Evolutionary conservation across 1,140 invertebrate genomes (phyloP).

Genomic region (Drosophila sturtevanti): DNA sequence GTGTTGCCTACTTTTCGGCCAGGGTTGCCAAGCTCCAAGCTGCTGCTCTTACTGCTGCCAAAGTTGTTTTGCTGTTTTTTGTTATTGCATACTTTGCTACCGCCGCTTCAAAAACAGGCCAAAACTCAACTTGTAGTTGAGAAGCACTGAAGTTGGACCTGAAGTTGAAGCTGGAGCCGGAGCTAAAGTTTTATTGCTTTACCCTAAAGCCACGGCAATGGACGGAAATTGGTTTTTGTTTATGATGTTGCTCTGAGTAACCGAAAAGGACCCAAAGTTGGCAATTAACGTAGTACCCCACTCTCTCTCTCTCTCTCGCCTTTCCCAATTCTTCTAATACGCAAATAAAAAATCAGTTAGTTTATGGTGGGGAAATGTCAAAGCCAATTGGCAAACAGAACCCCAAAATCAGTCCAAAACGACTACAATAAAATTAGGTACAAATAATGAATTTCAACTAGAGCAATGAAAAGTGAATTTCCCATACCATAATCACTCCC

Average conservation of each 20-base stretch:
- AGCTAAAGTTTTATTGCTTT: conserved; percentile 59
- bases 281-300: background rate
- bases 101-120: conserved; percentile 30
- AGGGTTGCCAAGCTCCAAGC: conserved; percentile 19
- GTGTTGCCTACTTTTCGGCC: conserved; percentile 30
- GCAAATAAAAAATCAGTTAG: background rate
- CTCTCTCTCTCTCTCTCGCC: background rate
- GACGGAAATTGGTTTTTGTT: conserved; percentile 44
- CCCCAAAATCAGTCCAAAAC: background rate
- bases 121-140: conserved; percentile 49
- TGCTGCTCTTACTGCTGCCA: conserved; percentile 10
- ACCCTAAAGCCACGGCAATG: conserved; percentile 15
- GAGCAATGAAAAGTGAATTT: no score
- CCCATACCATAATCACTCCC: no score
- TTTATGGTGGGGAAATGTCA: background rate
- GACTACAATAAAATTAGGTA: background rate
- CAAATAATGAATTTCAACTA: no score
- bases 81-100: conserved; percentile 66
- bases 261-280: background rate
- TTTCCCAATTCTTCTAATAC: background rate
- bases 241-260: conserved; percentile 29
- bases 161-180: conserved; percentile 38
- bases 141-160: conserved; percentile 6
- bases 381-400: background rate
- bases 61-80: conserved; percentile 29